These are phyloP conservation scores for Poeciliopsis presidionis DNA, from an alignment of 2,797 vertebrate genomes.

Conservation along the genomic window DNA sequence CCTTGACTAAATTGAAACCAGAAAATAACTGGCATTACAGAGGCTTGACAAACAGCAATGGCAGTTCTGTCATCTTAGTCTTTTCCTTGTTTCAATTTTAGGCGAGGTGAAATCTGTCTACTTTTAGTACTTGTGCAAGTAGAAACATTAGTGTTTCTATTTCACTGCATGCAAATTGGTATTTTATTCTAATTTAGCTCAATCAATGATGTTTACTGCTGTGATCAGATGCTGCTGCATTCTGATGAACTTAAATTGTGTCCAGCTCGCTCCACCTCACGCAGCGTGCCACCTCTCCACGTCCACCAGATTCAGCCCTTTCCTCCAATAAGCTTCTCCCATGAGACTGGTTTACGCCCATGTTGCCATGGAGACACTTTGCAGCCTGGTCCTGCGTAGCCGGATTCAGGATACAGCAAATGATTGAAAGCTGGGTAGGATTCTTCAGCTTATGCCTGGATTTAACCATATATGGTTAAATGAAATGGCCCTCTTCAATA, in stretches of 20 bases:
- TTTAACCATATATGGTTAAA: conserved; percentile 47
- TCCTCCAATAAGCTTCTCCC: conserved; percentile 68
- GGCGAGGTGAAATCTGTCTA: neutral
- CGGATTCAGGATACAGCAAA: conserved; percentile 60
- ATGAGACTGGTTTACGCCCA: conserved; percentile 60
- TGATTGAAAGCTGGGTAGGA: conserved; percentile 68
- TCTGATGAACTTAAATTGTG: conserved; percentile 25
- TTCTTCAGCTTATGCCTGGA: conserved; percentile 30
- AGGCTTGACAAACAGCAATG: neutral
- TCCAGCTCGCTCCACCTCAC: conserved; percentile 29
- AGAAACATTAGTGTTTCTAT: neutral
- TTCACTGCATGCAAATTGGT: neutral
- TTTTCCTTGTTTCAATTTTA: neutral
- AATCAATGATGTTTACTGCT: conserved; percentile 1
- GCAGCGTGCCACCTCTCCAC: conserved; percentile 52
- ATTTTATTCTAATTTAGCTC: conserved; percentile 14
- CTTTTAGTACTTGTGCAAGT: neutral
- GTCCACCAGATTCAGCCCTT: conserved; percentile 50
- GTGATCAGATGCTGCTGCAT: conserved; percentile 18
- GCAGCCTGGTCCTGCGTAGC: conserved; percentile 54
- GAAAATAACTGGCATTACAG: neutral
- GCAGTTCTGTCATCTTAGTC: neutral
- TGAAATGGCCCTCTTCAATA: neutral
- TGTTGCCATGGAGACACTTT: conserved; percentile 77
- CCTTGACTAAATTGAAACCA: neutral